A percentile compares a stretch with the other conserved stretches of the same genome.
phyloP scores from a whole-genome alignment of 2,113 vertebrate genomes.

The Macheiramphus alcinus region DNA sequence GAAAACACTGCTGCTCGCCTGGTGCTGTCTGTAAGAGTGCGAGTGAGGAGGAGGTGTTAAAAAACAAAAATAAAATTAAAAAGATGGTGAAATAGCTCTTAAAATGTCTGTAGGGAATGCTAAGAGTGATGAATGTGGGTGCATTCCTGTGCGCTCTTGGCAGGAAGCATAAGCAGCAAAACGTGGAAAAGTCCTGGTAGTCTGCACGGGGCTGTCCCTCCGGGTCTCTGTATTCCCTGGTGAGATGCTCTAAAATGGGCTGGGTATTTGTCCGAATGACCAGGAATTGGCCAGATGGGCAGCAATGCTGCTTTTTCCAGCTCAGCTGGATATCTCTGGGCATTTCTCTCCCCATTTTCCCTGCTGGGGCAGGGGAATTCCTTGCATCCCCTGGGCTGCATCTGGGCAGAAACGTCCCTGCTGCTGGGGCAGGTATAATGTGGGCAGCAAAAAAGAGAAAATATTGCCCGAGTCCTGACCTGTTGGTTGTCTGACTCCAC shows the following conservation, averaged over 20 bases:
- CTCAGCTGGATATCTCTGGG: not conserved
- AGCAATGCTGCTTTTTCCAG: not conserved
- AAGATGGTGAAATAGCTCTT: not conserved
- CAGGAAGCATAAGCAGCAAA: not conserved
- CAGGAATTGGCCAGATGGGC: not conserved
- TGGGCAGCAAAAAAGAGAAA: not conserved
- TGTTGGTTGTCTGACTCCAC: not conserved
- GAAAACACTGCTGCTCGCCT: accelerated
- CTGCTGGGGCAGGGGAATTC: not conserved
- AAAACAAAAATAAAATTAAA: not conserved
- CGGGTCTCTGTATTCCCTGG: accelerated
- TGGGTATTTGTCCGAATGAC: not conserved
- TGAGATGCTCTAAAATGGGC: not conserved
- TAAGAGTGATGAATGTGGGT: not conserved
- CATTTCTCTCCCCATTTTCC: not conserved
- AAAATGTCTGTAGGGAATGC: not conserved
- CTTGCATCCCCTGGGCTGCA: not conserved
- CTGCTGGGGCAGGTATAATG: not conserved
- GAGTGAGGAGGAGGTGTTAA: not conserved
- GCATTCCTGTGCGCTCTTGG: not conserved
- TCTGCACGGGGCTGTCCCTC: not conserved
- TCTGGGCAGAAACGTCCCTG: not conserved
- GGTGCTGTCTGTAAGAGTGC: not conserved
- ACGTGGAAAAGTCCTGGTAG: not conserved
- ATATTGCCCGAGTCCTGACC: not conserved